Evolutionary conservation across 2,113 vertebrate genomes (phyloP).

Genomic region (Talpa occidentalis): DNA sequence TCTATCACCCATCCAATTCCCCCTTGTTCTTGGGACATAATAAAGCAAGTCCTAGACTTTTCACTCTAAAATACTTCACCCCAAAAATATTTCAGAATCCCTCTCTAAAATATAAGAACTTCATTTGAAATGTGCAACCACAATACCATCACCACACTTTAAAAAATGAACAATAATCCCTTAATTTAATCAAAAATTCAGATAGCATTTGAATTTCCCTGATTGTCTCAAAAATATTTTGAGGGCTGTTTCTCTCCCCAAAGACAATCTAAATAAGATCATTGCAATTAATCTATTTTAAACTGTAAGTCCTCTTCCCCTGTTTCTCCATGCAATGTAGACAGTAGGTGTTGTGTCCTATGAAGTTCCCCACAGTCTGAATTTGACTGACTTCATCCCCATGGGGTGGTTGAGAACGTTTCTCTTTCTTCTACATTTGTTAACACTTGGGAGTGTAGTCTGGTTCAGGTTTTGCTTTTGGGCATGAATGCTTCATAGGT

Average conservation of each 20-base stretch:
- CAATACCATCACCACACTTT: background rate
- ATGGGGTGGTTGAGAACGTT: background rate
- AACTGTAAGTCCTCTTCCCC: background rate
- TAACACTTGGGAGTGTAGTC: background rate
- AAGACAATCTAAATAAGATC: background rate
- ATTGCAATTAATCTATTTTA: background rate
- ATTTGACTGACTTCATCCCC: background rate
- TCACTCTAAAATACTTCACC: background rate
- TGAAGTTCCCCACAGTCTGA: background rate
- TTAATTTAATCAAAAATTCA: background rate
- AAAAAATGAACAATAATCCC: background rate
- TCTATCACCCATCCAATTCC: background rate
- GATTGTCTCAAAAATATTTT: constrained; percentile 13
- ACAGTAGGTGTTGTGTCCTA: background rate
- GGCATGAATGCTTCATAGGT: background rate
- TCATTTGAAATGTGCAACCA: background rate
- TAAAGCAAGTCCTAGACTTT: background rate
- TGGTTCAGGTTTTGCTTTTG: background rate
- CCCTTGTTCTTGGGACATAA: background rate
- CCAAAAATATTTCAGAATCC: background rate
- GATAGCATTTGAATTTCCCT: background rate
- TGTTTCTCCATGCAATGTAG: background rate
- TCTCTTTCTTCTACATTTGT: background rate
- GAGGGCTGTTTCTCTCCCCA: background rate
- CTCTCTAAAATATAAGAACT: background rate